Conservation (phyloP, 2,888 invertebrate species). For the Andrena flavipes region DNA sequence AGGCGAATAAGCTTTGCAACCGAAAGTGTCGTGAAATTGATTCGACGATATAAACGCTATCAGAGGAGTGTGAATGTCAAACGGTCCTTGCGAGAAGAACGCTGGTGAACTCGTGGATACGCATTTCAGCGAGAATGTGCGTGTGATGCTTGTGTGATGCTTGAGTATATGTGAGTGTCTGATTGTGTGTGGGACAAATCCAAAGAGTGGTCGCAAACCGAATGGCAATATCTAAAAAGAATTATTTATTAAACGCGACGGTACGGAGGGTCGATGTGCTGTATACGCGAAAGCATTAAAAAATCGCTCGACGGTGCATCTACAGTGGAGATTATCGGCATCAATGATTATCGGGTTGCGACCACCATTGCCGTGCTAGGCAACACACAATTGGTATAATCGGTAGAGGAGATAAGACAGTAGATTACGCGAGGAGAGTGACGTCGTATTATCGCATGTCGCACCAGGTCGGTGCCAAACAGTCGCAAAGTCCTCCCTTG, state of each 20-base stretch:
- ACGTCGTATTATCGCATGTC: slow-evolving; percentile 74
- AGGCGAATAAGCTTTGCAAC: background rate
- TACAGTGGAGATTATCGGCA: too few species aligned
- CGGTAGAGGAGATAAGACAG: slow-evolving; percentile 73
- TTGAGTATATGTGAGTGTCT: background rate
- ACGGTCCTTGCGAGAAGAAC: background rate
- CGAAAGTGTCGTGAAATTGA: too few species aligned
- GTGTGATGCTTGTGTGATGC: background rate
- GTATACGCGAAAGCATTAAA: too few species aligned
- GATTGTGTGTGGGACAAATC: slow-evolving; percentile 48
- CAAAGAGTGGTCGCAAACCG: slow-evolving; percentile 51
- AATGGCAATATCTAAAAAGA: background rate
- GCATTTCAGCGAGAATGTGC: slow-evolving; percentile 58
- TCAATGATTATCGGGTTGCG: slow-evolving; percentile 31
- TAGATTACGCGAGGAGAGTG: slow-evolving; percentile 75
- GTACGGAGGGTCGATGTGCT: too few species aligned
- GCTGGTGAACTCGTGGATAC: slow-evolving; percentile 62
- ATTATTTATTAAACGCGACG: background rate
- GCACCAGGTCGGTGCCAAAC: slow-evolving; percentile 76
- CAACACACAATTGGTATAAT: slow-evolving; percentile 57
- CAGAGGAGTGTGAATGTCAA: background rate
- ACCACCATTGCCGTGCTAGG: slow-evolving; percentile 36
- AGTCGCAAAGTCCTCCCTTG: slow-evolving; percentile 76
- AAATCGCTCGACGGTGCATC: too few species aligned
- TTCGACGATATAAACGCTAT: background rate